Evolutionary conservation across 1,140 invertebrate species (phyloP).

Genomic region (Drosophila ogumai): DNA sequence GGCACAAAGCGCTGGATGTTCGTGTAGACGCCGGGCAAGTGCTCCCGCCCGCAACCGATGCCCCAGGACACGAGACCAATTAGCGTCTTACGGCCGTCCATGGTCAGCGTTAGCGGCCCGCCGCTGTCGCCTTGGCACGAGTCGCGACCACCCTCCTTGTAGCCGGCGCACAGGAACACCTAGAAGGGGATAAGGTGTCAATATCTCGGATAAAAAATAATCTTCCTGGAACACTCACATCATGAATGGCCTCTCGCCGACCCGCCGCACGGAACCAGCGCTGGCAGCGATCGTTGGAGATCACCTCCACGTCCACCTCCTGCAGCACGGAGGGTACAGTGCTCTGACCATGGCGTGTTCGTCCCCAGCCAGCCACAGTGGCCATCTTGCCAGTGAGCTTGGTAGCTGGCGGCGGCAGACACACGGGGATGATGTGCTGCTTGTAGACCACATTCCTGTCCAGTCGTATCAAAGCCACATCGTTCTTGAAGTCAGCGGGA

Average conservation of each 20-base stretch:
- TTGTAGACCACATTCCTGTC: slow-evolving; percentile 92
- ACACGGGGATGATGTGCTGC: slow-evolving; percentile 95
- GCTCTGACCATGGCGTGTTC: slow-evolving; percentile 93
- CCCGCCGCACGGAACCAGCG: slow-evolving; percentile 96
- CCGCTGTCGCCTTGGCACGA: slow-evolving; percentile 89
- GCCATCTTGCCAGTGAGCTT: slow-evolving; percentile 93
- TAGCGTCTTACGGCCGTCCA: slow-evolving; percentile 92
- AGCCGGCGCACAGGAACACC: slow-evolving; percentile 95
- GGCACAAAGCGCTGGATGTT: slow-evolving; percentile 96
- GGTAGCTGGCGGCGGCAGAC: slow-evolving; percentile 90
- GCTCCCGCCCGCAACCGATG: slow-evolving; percentile 94
- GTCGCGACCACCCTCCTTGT: slow-evolving; percentile 89
- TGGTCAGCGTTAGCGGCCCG: slow-evolving; percentile 92
- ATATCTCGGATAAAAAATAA: neutral
- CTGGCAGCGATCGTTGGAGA: slow-evolving; percentile 95
- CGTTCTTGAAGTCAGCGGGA: slow-evolving; percentile 94
- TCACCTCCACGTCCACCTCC: slow-evolving; percentile 94
- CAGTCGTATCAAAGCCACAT: slow-evolving; percentile 93
- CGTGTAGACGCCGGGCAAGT: slow-evolving; percentile 95
- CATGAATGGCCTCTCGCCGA: slow-evolving; percentile 94
- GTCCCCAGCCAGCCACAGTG: slow-evolving; percentile 95
- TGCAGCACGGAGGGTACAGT: slow-evolving; percentile 91
- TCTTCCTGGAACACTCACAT: slow-evolving; percentile 86
- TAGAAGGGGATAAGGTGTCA: neutral
- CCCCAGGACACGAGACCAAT: slow-evolving; percentile 96